phyloP scores from a whole-genome alignment of 2,888 invertebrate species.

The Nudaria mundana region DNA sequence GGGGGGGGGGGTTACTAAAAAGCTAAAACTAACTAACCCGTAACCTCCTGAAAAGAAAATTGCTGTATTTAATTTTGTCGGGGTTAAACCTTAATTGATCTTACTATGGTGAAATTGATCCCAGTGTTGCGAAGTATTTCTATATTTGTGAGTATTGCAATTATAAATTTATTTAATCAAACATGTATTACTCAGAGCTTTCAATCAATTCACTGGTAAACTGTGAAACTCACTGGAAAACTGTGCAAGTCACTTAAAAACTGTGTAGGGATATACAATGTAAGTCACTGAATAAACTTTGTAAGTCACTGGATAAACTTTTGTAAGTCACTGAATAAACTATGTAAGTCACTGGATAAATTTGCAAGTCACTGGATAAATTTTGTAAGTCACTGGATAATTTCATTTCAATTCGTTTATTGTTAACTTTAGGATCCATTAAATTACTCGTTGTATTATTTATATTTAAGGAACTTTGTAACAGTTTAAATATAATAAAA shows the following conservation, averaged over 20 bases:
- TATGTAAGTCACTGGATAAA: background rate
- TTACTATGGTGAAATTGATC: no score
- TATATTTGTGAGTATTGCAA: no score
- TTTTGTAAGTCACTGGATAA: background rate
- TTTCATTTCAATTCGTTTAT: background rate
- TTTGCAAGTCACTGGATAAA: background rate
- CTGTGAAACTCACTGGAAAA: background rate
- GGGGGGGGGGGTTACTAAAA: no score
- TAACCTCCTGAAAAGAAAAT: no score
- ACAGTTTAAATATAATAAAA: background rate
- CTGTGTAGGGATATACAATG: no score
- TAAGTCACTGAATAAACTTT: background rate
- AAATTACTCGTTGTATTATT: conserved; percentile 3
- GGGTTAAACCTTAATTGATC: no score
- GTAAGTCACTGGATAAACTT: background rate
- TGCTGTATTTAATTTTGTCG: no score
- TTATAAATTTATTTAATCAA: background rate
- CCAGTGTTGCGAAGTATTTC: no score
- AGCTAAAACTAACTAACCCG: no score
- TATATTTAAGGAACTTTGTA: conserved; percentile 4
- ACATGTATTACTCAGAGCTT: background rate
- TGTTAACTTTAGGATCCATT: background rate
- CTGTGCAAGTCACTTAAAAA: background rate
- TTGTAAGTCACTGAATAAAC: background rate
- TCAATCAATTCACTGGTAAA: background rate